A percentile compares a stretch with the other conserved stretches of the same genome.
Evolutionary conservation across 2,888 invertebrate genomes (phyloP).

Genomic region (Fissipunctia ypsillon): DNA sequence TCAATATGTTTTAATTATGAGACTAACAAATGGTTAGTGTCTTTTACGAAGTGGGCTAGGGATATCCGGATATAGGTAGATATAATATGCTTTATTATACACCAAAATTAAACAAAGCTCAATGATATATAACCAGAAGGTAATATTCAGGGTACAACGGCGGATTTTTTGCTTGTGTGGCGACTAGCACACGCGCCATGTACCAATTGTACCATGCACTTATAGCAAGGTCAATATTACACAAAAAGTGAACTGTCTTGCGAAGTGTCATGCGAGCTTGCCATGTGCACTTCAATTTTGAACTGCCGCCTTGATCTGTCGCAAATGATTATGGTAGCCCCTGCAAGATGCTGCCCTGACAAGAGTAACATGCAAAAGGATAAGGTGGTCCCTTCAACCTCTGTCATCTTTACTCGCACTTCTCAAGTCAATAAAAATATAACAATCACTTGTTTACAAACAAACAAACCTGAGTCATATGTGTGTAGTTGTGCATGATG

Average conservation of each 20-base stretch:
- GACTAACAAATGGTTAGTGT: no score
- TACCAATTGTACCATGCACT: neutral
- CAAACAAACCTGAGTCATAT: constrained; percentile 44
- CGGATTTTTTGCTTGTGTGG: no score
- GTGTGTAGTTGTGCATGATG: constrained; percentile 2
- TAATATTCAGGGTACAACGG: no score
- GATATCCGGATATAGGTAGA: no score
- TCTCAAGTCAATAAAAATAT: neutral
- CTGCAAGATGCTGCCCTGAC: neutral
- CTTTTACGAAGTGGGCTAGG: no score
- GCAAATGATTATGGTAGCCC: neutral
- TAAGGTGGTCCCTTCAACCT: no score
- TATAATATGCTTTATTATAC: no score
- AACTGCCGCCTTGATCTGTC: neutral
- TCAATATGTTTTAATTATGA: no score
- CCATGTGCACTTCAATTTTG: neutral
- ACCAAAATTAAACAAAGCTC: no score
- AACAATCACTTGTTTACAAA: constrained; percentile 21
- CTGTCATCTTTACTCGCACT: neutral
- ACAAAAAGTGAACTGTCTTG: neutral
- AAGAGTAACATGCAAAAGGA: neutral
- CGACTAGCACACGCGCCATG: no score
- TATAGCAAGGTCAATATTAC: neutral
- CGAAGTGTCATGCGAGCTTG: neutral
- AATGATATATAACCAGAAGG: no score